A percentile compares a stretch with the other conserved stretches of the same genome.
Evolutionary conservation across 2,888 invertebrate genomes (phyloP).

Genomic region (Julus scanicus): DNA sequence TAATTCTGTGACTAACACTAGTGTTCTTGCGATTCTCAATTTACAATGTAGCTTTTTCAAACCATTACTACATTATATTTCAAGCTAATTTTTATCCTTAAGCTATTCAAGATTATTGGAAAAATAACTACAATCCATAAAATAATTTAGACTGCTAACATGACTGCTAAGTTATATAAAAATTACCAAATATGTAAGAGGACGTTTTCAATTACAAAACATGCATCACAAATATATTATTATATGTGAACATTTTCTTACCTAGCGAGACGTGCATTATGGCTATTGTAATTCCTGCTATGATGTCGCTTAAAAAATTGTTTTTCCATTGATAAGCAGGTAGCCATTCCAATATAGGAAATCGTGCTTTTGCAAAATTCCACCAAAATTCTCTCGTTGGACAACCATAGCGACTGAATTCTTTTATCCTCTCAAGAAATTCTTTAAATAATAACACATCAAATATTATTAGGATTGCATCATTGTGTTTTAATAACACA

Average conservation of each 20-base stretch:
- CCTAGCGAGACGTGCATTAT: conserved; percentile 54
- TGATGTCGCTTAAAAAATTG: conserved; percentile 43
- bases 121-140: no score
- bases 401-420: neutral
- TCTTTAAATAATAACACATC: conserved; percentile 30
- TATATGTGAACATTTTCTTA: neutral
- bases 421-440: conserved; percentile 23
- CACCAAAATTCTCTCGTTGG: conserved; percentile 44
- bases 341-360: conserved; percentile 53
- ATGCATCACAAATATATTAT: neutral
- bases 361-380: conserved; percentile 41
- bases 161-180: no score
- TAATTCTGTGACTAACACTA: no score
- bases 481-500: no score
- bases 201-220: no score
- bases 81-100: no score
- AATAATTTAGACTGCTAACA: no score
- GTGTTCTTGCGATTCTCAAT: no score
- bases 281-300: conserved; percentile 53
- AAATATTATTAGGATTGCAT: no score
- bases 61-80: no score
- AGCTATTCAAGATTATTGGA: no score
- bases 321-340: conserved; percentile 54
- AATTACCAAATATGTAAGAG: neutral
- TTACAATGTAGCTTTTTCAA: no score